These are phyloP conservation scores for Hydrotaea cyrtoneurina DNA, from an alignment of 2,888 invertebrate genomes.

Conservation along the genomic window DNA sequence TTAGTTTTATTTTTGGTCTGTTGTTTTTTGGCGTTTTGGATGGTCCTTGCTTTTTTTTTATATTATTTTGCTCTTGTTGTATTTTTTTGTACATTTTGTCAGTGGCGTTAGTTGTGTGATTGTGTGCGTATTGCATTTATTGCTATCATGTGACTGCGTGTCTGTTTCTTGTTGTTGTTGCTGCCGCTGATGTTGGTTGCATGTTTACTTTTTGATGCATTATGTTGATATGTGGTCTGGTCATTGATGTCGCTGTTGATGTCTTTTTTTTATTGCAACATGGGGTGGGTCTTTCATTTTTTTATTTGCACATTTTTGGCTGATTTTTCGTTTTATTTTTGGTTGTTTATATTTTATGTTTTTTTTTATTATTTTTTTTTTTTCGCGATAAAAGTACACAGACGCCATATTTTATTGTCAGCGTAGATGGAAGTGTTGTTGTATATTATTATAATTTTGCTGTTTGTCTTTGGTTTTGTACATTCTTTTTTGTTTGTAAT, in stretches of 20 bases:
- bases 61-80: slow-evolving; percentile 69
- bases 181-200: slow-evolving; percentile 30
- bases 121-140: slow-evolving; percentile 49
- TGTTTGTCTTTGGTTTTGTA: slow-evolving; percentile 65
- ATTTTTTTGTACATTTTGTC: slow-evolving; percentile 68
- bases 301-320: slow-evolving; percentile 65
- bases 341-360: slow-evolving; percentile 32
- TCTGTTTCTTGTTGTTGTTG: slow-evolving; percentile 7
- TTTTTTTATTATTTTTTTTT: slow-evolving; percentile 49
- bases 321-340: slow-evolving; percentile 51
- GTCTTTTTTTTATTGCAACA: slow-evolving; percentile 52
- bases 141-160: slow-evolving; percentile 20
- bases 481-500: slow-evolving; percentile 61
- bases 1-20: slow-evolving; percentile 66
- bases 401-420: slow-evolving; percentile 67
- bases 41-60: slow-evolving; percentile 65
- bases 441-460: slow-evolving; percentile 66
- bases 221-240: slow-evolving; percentile 66
- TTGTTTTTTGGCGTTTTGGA: slow-evolving; percentile 71
- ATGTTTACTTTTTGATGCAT: slow-evolving; percentile 59
- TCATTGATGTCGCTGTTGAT: slow-evolving; percentile 60
- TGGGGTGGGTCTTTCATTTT: slow-evolving; percentile 68
- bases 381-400: slow-evolving; percentile 55
- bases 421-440: slow-evolving; percentile 62
- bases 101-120: slow-evolving; percentile 65